Percentiles rank a stretch among this genome's conserved stretches.
Evolutionary conservation across 1,140 invertebrate genomes (phyloP).

Genomic region (Drosophila nigromelanica): DNA sequence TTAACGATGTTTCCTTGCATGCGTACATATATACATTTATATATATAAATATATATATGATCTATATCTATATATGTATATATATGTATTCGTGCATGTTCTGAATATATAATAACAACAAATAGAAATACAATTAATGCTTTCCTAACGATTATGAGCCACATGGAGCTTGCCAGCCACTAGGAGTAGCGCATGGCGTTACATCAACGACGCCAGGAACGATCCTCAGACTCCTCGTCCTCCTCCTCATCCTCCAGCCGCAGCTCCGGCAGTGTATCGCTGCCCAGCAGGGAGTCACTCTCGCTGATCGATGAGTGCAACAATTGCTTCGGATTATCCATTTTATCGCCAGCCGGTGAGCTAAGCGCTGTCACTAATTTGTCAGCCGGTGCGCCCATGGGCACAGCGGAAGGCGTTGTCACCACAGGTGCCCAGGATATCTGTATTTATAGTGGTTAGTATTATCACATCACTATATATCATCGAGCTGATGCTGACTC

Average conservation of each 20-base stretch:
- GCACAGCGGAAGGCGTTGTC: slow-evolving; percentile 38
- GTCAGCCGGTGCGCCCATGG: slow-evolving; percentile 65
- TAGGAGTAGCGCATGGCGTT: slow-evolving; percentile 48
- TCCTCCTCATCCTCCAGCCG: slow-evolving; percentile 83
- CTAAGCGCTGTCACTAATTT: slow-evolving; percentile 31
- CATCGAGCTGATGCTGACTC: neutral
- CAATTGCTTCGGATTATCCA: slow-evolving; percentile 63
- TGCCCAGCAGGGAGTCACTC: slow-evolving; percentile 69
- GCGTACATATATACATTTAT: slow-evolving; percentile 8
- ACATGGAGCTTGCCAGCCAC: slow-evolving; percentile 43
- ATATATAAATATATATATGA: neutral
- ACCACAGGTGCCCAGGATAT: slow-evolving; percentile 81
- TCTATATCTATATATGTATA: slow-evolving; percentile 4
- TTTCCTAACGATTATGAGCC: slow-evolving; percentile 60
- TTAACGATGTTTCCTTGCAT: slow-evolving; percentile 33
- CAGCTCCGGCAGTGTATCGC: slow-evolving; percentile 76
- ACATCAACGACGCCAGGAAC: slow-evolving; percentile 83
- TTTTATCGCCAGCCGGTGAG: slow-evolving; percentile 15
- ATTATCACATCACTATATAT: neutral
- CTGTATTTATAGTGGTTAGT: slow-evolving; percentile 22
- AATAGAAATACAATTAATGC: slow-evolving; percentile 64
- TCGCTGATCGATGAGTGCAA: slow-evolving; percentile 65
- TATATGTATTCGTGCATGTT: slow-evolving; percentile 30
- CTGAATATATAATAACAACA: slow-evolving; percentile 76
- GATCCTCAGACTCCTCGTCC: slow-evolving; percentile 83